Base-by-base conservation (phyloP, 1,140 invertebrate genomes). In the Lysiphlebus fabarum region DNA sequence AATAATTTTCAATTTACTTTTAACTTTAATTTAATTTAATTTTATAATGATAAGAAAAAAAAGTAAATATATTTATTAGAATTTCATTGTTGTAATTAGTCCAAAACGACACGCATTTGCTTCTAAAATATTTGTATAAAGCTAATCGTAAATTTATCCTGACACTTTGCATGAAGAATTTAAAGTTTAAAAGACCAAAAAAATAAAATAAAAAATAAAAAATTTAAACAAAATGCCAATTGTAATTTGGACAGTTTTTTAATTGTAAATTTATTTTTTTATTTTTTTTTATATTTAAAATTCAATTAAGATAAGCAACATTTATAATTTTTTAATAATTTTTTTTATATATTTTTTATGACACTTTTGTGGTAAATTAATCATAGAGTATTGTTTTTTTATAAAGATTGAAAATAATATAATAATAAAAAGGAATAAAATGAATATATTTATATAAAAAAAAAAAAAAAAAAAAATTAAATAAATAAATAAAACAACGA, bases 341-440 rank as follows among this genome's bases (percentile, higher is more conserved):
- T 45, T 45, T 14, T 17, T n/a, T 14, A 45, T 12, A 6, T 12
- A n/a, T n/a, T n/a, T n/a, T n/a, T n/a, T n/a, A n/a, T n/a, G n/a
- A n/a, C 44, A 5, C 14, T 56, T n/a, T 58, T 61, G 63, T 59
- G 66, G 61, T 65, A 63, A 70, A 72, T 70, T 70, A 69, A 69
- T 70, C 70, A 66, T 63, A 34, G 59, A 1, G 17, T 61, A 66
- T 72, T 70, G 70, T 71, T 70, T 62, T n/a, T 60, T 61, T 44
- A 34, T 26, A 4, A 4, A 26, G 17, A 26, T 4, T 2, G 4
- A 1, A 26, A 26, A 26, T 0, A 26, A 26, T 0, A 26, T 26
- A 26, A 26, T 26, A 26, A 26, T 26, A 26, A 26, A 0, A 26
- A 26, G 1, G 17, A 26, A 26, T 26, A 26, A 26, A 26, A 26